Evolutionary conservation across 2,113 vertebrate genomes (phyloP), one percentile per base, ranked within the genome.

Genomic region (Lepus timidus): DNA sequence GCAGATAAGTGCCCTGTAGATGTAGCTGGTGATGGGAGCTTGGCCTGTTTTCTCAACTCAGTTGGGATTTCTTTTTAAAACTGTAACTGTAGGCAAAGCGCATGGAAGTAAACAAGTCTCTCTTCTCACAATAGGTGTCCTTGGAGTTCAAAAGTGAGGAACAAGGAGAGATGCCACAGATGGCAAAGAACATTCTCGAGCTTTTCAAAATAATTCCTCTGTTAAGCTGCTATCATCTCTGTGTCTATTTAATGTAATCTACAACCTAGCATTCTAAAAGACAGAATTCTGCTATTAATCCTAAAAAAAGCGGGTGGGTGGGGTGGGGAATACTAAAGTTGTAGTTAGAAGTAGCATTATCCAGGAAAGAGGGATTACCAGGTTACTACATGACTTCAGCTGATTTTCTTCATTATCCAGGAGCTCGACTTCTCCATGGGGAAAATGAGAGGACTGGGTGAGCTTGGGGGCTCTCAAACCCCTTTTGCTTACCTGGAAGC

Each of bases 151-250:
- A 29, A 73, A 75, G 31, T 55, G 39, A 81, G 19, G 55, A 64
- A 4, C 19, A 64, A 73, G 3, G 16, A 78, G 65, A 61, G 61
- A 17, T 16, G 33, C 52, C 22, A 31, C 13, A n/a, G n/a, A 27
- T 9, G 9, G 70, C 70, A 85, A 91, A 44, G 9, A 52, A 25
- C 64, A 79, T 64, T 61, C 84, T 51, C 78, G 49, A 82, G 36
- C 29, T 93, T 94, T 74, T 74, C 73, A 76, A 93, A 93, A 93
- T 64, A 76, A 76, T 33, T 58, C 39, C n/a, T 29, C 27, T 52
- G 7, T 92, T 27, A 76, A 92, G 68, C 58, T 39, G 51, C 36
- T 52, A 82, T 27, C 17, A 22, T 51, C 29, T 74, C 36, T n/a
- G 25, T 51, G 29, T 58, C 55, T 82, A 8, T n/a, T 67, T 64